phyloP scores from a whole-genome alignment of 2,888 invertebrate species.

The Platypus cylindrus region DNA sequence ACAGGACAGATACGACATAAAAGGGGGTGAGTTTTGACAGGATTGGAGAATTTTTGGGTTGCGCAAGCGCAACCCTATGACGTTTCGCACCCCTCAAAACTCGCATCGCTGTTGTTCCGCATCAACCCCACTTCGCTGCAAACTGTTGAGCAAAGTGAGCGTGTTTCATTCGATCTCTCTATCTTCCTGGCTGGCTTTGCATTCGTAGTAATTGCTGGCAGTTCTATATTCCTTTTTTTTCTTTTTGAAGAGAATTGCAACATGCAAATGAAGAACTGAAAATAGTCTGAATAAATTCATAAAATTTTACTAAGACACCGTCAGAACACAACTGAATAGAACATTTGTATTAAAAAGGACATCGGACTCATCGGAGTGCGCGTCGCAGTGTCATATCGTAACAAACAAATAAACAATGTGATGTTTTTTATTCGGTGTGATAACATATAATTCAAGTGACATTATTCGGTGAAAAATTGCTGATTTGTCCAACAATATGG shows the following conservation, averaged over 20 bases:
- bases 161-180: conserved; percentile 10
- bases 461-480: conserved; percentile 19
- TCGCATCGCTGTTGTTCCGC: conserved; percentile 16
- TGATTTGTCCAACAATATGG: conserved; percentile 35
- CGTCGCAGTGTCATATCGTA: conserved; percentile 14
- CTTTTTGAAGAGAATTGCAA: no score
- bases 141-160: conserved; percentile 33
- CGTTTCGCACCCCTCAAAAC: conserved; percentile 26
- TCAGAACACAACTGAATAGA: no score
- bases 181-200: conserved; percentile 11
- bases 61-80: conserved; percentile 39
- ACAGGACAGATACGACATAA: conserved; percentile 17
- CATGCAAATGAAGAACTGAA: no score
- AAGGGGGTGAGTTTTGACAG: conserved; percentile 24
- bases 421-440: conserved; percentile 14
- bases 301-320: no score
- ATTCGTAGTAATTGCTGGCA: conserved; percentile 14
- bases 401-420: conserved; percentile 16
- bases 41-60: conserved; percentile 21
- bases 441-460: conserved; percentile 6
- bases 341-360: conserved; percentile 8
- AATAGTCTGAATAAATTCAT: no score
- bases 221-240: no score
- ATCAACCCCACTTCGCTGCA: conserved; percentile 30
- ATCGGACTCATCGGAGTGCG: conserved; percentile 13